Conservation (phyloP, 2,113 vertebrate species). For the Pionites leucogaster region DNA sequence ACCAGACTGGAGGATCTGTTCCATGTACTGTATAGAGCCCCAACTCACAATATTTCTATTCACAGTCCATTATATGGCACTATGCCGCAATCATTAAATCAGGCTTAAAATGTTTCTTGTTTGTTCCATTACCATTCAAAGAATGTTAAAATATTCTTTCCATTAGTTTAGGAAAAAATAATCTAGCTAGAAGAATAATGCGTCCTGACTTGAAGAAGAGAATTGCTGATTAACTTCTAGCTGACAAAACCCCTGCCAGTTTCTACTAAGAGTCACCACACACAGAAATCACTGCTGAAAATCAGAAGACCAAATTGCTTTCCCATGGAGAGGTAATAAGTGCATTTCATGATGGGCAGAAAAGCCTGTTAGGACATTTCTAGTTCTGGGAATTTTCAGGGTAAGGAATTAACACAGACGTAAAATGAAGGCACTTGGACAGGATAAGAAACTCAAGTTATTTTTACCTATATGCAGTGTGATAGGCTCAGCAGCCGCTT, state of each 20-base stretch:
- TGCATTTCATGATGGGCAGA: constrained; percentile 7
- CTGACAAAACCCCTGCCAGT: neutral
- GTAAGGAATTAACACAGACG: constrained; percentile 2
- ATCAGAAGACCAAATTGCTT: constrained; percentile 47
- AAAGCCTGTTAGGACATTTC: constrained; percentile 27
- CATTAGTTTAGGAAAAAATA: neutral
- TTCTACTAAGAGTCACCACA: constrained; percentile 2
- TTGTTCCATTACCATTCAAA: neutral
- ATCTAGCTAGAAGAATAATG: neutral
- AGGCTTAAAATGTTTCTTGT: neutral
- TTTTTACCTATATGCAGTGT: neutral
- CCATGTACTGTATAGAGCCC: neutral
- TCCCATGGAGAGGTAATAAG: constrained; percentile 9
- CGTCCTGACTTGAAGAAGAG: neutral
- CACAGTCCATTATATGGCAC: neutral
- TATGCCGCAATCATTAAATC: neutral
- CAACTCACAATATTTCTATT: neutral
- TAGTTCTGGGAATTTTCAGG: constrained; percentile 2
- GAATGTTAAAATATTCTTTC: neutral
- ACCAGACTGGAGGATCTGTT: neutral
- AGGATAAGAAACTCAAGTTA: neutral
- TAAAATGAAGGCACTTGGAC: neutral
- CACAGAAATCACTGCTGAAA: constrained; percentile 13
- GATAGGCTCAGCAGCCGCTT: neutral
- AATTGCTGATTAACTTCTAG: neutral